phyloP scores from a whole-genome alignment of 2,797 vertebrate genomes.

The Hyperoplus lanceolatus region DNA sequence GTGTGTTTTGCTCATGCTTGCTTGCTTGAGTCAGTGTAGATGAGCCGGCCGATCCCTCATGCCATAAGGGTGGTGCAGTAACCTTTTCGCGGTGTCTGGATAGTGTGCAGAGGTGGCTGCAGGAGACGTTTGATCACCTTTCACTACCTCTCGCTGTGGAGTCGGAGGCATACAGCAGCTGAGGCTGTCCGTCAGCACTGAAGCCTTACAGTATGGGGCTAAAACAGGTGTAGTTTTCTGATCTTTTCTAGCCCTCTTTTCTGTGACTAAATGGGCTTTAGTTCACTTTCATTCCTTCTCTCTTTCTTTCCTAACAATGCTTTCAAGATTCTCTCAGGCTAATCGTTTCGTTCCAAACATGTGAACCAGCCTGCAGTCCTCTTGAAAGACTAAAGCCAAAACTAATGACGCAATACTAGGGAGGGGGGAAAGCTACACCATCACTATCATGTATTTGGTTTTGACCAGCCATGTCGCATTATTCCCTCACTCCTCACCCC shows the following conservation, averaged over 20 bases:
- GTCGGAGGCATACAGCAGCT: constrained; percentile 53
- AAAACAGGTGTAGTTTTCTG: constrained; percentile 19
- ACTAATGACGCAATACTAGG: background rate
- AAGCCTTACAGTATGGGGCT: background rate
- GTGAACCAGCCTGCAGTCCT: constrained; percentile 1
- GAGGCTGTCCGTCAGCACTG: constrained; percentile 58
- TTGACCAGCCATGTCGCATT: constrained; percentile 2
- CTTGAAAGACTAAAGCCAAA: background rate
- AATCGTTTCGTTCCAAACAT: constrained; percentile 39
- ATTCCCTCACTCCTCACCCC: constrained; percentile 4
- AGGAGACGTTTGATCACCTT: constrained; percentile 70
- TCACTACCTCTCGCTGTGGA: constrained; percentile 56
- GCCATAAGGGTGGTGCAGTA: constrained; percentile 33
- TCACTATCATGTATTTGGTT: constrained; percentile 30
- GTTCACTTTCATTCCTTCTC: background rate
- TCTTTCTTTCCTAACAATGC: constrained; percentile 13
- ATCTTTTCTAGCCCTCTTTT: background rate
- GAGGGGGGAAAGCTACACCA: constrained; percentile 14
- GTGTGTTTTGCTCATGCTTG: background rate
- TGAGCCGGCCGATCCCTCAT: constrained; percentile 18
- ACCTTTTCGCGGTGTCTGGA: constrained; percentile 51
- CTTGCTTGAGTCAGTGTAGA: constrained; percentile 7
- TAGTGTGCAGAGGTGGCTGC: constrained; percentile 50
- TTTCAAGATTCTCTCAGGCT: constrained; percentile 12
- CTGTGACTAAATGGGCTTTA: background rate